Evolutionary conservation across 2,888 invertebrate species (phyloP), one percentile per base, ranked within the genome.

Genomic region (Parochlus steinenii): DNA sequence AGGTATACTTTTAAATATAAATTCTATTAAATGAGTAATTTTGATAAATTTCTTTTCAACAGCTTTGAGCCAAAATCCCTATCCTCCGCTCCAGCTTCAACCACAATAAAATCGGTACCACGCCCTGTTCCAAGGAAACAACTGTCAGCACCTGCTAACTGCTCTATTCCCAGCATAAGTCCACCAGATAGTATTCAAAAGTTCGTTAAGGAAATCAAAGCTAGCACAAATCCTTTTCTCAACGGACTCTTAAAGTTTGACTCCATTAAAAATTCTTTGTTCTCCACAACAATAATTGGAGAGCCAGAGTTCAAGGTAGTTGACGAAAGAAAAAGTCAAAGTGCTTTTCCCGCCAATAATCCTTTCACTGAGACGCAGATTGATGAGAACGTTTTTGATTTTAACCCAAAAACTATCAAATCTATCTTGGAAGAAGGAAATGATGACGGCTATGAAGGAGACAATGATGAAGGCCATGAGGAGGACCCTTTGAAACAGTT

Each of bases 81-180:
- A 11, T 17, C 36, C 4, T 28, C 30, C n/a, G 20, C 36, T 4
- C 31, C 31, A 7, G 23, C 16, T 4, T n/a, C 18, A 30, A 17
- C 20, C 18, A 17, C 14, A 5, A 12, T 25, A 18, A 39, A 32
- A 26, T 27, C 41, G 11, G 30, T 37, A 11, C 41, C 41, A 24
- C 39, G 41, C 20, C 56, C 59, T 6, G 44, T 51, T 6, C 50
- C 54, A 22, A 58, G 55, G 41, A 48, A 56, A 11, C 53, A 50
- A 41, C 11, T 41, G 8, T 46, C 46, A 4, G 39, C 37, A 32
- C 38, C 38, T 11, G 38, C 38, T 4, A 33, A 37, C 26, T 39
- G 39, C 16, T 40, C 35, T 12, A 35, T 38, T 28, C 37, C 30
- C 5, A 34, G 35, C 7, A 41, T 46, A 10, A 44, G 44, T 40